Base-by-base conservation (phyloP, 1,140 invertebrate species). In the Epicauta chinensis region DNA sequence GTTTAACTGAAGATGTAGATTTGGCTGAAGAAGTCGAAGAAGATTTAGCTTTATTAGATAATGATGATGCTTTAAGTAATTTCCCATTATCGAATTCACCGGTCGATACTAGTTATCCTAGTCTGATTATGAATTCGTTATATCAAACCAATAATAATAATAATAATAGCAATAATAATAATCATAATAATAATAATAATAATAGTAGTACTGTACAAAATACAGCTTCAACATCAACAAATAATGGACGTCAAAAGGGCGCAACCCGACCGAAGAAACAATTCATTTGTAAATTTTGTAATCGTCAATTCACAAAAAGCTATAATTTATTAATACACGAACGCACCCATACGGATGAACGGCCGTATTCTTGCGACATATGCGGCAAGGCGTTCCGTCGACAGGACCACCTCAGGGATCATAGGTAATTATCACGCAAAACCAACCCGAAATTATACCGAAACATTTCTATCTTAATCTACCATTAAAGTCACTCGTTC, bases 281-380 rank as follows among this genome's bases (percentile, higher is more conserved):
- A 67, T 97, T 95, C 68, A 95, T 97, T 60, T 97, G 94, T 75
- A 91, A 91, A 70, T 97, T 88, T 69, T 97, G 94, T 74, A 84
- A 89, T 63, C 77, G 94, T 2, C 89, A 96, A 54, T 97, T 97
- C 69, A 97, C 93, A 38, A 97, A 97, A 70, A 93, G 90, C 31
- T 97, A 97, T 78, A 98, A 98, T 69, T 75, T 98, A 43, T 77
- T 97, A 30, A 97, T 97, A 30, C 93, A 97, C 70, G 92, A 95
- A 66, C 77, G 93, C 38, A 97, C 93, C 0, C 94, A 97, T 67
- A 97, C 94, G 0, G 91, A 97, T 68, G 94, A 97, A 71, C 72
- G 94, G 36, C 94, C 94, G 0, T 98, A 93, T 67, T 87, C 90
- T 0, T 97, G 94, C 69, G 93, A 97, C 64, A 92, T 96, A 53